Conservation (phyloP, 1,140 invertebrate genomes). For the Meteorus sp. region DNA sequence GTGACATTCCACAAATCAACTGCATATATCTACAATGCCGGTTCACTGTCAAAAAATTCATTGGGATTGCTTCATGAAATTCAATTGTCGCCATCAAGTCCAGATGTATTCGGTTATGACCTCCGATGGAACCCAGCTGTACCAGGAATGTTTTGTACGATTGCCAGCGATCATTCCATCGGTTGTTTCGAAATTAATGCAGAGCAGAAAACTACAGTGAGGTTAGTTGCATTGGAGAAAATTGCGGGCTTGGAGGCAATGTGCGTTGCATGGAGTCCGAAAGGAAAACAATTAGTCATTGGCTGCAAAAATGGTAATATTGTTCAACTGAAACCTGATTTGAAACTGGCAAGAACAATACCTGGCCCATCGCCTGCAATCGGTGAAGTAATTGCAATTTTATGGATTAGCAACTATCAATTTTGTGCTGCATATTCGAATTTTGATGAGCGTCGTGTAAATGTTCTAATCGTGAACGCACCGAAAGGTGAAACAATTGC, state of each 20-base stretch:
- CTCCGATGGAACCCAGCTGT: slow-evolving; percentile 53
- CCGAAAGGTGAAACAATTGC: slow-evolving; percentile 60
- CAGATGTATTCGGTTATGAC: slow-evolving; percentile 38
- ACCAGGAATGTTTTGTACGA: slow-evolving; percentile 48
- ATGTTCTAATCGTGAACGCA: slow-evolving; percentile 59
- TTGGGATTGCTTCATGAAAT: slow-evolving; percentile 44
- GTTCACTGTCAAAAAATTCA: slow-evolving; percentile 41
- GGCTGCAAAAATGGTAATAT: slow-evolving; percentile 67
- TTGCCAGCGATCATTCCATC: slow-evolving; percentile 48
- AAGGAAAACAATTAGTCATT: slow-evolving; percentile 75
- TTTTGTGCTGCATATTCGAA: slow-evolving; percentile 64
- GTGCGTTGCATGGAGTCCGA: slow-evolving; percentile 74
- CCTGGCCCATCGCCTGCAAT: slow-evolving; percentile 48
- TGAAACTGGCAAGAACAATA: slow-evolving; percentile 66
- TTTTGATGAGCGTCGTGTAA: slow-evolving; percentile 43
- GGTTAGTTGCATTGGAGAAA: slow-evolving; percentile 38
- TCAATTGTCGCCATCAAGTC: slow-evolving; percentile 34
- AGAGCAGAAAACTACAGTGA: slow-evolving; percentile 38
- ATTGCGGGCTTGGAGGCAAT: slow-evolving; percentile 40
- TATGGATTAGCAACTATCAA: slow-evolving; percentile 68
- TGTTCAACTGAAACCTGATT: slow-evolving; percentile 68
- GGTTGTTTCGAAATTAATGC: slow-evolving; percentile 48
- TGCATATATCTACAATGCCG: slow-evolving; percentile 47
- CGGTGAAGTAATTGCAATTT: slow-evolving; percentile 59
- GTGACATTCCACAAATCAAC: slow-evolving; percentile 37